A percentile compares a stretch with the other conserved stretches of the same genome.
Conservation (phyloP, 2,888 invertebrate genomes). For the Phragmatobia fuliginosa region DNA sequence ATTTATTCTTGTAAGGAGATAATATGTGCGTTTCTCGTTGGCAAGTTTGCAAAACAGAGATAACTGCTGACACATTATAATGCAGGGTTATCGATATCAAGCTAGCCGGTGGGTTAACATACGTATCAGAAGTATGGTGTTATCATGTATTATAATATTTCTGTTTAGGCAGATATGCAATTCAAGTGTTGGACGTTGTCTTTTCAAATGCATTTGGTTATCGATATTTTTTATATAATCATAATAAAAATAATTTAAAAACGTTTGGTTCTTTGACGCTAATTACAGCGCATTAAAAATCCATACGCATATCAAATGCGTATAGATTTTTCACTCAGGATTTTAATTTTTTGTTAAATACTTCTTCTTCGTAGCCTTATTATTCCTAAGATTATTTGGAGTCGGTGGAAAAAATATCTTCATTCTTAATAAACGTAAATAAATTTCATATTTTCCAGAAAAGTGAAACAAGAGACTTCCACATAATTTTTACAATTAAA, state of each 20-base stretch:
- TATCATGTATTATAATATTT: constrained; percentile 60
- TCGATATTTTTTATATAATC: too few relatives aligned
- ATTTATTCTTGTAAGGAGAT: constrained; percentile 61
- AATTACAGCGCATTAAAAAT: too few relatives aligned
- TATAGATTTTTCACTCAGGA: too few relatives aligned
- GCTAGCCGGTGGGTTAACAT: constrained; percentile 70
- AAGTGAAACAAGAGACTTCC: not conserved
- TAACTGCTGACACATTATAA: constrained; percentile 63
- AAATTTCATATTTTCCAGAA: not conserved
- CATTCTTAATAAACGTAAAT: too few relatives aligned
- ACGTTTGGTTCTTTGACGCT: too few relatives aligned
- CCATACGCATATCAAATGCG: too few relatives aligned
- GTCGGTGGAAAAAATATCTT: too few relatives aligned
- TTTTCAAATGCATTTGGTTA: constrained; percentile 4
- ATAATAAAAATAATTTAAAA: too few relatives aligned
- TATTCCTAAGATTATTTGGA: too few relatives aligned
- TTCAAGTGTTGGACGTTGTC: constrained; percentile 14
- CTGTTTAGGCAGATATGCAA: constrained; percentile 46
- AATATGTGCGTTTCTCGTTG: constrained; percentile 57
- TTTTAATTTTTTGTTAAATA: too few relatives aligned
- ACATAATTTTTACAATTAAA: not conserved
- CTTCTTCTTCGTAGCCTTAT: too few relatives aligned
- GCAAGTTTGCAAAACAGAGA: constrained; percentile 76
- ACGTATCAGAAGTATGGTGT: constrained; percentile 61
- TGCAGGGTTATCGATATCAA: constrained; percentile 78